Evolutionary conservation across 1,140 invertebrate genomes (phyloP).

Genomic region (Acromyrmex heyeri): DNA sequence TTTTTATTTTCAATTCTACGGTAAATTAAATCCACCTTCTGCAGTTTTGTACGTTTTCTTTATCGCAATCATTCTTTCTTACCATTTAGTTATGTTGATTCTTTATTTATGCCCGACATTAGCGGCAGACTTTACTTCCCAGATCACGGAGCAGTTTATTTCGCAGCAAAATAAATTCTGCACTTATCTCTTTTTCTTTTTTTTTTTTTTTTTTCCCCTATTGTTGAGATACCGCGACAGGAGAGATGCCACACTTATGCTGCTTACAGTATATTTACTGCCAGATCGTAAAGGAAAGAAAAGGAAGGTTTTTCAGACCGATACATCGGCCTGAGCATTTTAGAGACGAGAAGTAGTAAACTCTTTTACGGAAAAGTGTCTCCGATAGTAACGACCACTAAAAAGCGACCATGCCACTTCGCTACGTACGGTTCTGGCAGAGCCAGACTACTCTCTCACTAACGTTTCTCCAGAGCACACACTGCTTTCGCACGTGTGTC

Average conservation of each 20-base stretch:
- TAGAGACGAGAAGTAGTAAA: slow-evolving; percentile 55
- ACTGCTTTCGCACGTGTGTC: slow-evolving; percentile 56
- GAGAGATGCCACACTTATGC: slow-evolving; percentile 38
- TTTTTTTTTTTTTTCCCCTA: neutral
- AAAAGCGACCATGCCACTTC: slow-evolving; percentile 63
- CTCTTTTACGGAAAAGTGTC: slow-evolving; percentile 65
- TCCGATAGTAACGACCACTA: slow-evolving; percentile 66
- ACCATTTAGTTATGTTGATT: neutral
- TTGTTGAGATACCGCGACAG: neutral
- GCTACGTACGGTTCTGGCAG: slow-evolving; percentile 56
- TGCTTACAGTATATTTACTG: slow-evolving; percentile 52
- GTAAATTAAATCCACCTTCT: slow-evolving; percentile 45
- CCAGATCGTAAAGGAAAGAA: slow-evolving; percentile 33
- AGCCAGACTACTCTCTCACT: slow-evolving; percentile 21
- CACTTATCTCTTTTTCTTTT: neutral
- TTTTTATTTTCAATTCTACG: slow-evolving; percentile 20
- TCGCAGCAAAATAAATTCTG: slow-evolving; percentile 15
- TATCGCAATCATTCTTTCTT: slow-evolving; percentile 23
- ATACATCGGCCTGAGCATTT: slow-evolving; percentile 45
- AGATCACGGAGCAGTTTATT: neutral
- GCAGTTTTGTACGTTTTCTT: slow-evolving; percentile 12
- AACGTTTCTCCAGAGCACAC: slow-evolving; percentile 58
- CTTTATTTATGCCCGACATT: neutral
- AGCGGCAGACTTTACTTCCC: slow-evolving; percentile 12
- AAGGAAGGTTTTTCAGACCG: slow-evolving; percentile 47